A percentile compares a stretch with the other conserved stretches of the same genome.
Conservation (phyloP, 2,797 vertebrate genomes). For the Cirrhinus molitorella region DNA sequence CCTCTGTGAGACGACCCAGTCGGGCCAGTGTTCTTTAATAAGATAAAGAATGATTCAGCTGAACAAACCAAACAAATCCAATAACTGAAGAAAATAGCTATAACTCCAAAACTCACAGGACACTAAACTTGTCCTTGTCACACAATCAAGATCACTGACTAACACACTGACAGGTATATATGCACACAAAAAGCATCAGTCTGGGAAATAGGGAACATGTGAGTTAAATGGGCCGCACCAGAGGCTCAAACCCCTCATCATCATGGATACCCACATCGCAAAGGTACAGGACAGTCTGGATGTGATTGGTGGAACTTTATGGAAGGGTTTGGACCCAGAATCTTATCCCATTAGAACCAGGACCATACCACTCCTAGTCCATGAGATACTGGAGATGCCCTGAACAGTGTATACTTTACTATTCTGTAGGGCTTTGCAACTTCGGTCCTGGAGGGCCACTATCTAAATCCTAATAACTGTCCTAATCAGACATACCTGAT, state of each 20-base stretch:
- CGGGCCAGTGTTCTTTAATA: not conserved
- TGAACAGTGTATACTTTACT: not conserved
- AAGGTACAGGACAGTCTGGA: not conserved
- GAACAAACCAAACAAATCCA: not conserved
- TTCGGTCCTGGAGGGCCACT: no score
- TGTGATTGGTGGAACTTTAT: not conserved
- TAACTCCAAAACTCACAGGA: not conserved
- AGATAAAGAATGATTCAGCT: not conserved
- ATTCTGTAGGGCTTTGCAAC: not conserved
- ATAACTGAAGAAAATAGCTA: not conserved
- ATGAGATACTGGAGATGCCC: not conserved
- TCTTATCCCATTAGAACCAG: not conserved
- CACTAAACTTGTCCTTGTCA: not conserved
- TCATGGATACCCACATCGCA: not conserved
- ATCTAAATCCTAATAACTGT: no score
- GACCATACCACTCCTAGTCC: not conserved
- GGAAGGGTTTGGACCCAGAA: not conserved
- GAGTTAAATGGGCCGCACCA: not conserved
- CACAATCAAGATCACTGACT: not conserved
- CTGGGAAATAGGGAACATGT: not conserved
- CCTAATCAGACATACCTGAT: no score
- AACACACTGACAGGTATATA: not conserved
- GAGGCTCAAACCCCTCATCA: not conserved
- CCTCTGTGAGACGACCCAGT: not conserved
- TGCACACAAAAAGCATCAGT: not conserved